Evolutionary conservation across 2,797 vertebrate species (phyloP).

Genomic region (Sebastes alutus): DNA sequence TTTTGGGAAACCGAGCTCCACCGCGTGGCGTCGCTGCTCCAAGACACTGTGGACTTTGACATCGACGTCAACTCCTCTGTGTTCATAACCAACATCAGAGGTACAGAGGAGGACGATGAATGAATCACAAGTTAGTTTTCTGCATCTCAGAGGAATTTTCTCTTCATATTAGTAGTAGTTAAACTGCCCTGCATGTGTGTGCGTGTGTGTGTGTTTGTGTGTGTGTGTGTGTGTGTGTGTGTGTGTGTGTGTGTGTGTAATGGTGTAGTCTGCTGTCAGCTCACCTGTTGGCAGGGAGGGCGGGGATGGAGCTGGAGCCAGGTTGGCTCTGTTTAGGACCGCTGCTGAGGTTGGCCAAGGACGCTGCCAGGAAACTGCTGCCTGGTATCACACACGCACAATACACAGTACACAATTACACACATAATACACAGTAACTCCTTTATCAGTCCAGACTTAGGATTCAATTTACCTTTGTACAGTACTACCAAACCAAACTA

Average conservation of each 20-base stretch:
- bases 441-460: too few relatives aligned
- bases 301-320: conserved; percentile 88
- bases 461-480: too few relatives aligned
- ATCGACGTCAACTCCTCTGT: conserved; percentile 91
- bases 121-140: too few relatives aligned
- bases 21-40: too few relatives aligned
- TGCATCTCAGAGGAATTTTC: too few relatives aligned
- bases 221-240: not conserved
- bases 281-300: conserved; percentile 58
- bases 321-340: conserved; percentile 96
- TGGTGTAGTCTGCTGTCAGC: too few relatives aligned
- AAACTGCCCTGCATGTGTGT: not conserved
- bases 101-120: conserved; percentile 61
- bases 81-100: conserved; percentile 98
- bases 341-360: conserved; percentile 94
- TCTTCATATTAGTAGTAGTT: not conserved
- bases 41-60: too few relatives aligned
- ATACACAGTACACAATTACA: too few relatives aligned
- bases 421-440: too few relatives aligned
- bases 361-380: conserved; percentile 93
- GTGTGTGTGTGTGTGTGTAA: not conserved
- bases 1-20: conserved; percentile 95
- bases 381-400: conserved; percentile 82
- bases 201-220: not conserved
- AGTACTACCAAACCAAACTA: too few relatives aligned